Percentiles rank a stretch among this genome's conserved stretches.
Conservation (phyloP, 2,113 vertebrate genomes). For the Oreotragus oreotragus region DNA sequence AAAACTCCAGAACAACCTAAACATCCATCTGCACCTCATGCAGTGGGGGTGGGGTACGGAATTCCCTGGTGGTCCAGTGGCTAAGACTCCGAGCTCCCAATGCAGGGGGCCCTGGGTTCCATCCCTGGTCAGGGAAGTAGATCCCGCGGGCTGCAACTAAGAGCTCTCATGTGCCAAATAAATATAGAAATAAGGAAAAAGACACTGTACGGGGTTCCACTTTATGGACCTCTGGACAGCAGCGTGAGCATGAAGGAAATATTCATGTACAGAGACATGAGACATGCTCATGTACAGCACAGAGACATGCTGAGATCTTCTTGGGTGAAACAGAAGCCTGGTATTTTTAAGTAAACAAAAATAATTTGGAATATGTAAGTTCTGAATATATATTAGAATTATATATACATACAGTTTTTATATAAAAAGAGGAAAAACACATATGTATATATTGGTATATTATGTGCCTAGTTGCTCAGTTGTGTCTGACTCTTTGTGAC, state of each 20-base stretch:
- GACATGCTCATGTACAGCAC: too few species aligned
- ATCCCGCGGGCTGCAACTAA: background rate
- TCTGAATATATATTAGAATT: background rate
- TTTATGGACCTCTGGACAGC: background rate
- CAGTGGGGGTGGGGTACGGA: accelerated
- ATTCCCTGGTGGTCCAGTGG: background rate
- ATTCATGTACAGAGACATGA: background rate
- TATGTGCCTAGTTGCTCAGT: background rate
- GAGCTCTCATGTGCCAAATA: background rate
- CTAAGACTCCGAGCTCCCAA: background rate
- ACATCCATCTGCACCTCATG: background rate
- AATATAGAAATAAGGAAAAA: background rate
- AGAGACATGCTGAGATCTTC: background rate
- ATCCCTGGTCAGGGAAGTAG: background rate
- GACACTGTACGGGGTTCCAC: background rate
- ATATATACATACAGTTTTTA: background rate
- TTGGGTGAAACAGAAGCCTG: background rate
- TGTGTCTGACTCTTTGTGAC: background rate
- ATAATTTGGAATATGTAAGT: background rate
- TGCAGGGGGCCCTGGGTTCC: background rate
- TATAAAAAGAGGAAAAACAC: background rate
- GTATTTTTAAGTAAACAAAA: background rate
- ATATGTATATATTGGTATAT: background rate
- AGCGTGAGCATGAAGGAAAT: background rate
- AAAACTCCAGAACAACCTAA: background rate